These are phyloP conservation scores for Gasteruption jaculator DNA, from an alignment of 2,888 invertebrate genomes.

Conservation along the genomic window DNA sequence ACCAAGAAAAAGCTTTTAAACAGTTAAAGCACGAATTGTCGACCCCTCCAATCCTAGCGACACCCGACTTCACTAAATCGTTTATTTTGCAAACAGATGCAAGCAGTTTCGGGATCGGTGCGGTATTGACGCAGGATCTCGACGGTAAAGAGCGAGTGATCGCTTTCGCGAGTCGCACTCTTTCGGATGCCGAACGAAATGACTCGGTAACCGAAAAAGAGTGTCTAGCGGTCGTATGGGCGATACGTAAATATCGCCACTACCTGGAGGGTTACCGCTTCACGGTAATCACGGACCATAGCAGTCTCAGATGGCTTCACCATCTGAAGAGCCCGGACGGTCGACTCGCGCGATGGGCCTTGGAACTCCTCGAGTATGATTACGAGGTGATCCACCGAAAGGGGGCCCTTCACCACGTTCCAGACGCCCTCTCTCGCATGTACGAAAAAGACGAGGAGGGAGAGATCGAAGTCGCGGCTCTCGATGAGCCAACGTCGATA, in stretches of 20 bases:
- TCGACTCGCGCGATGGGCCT: conserved; percentile 12
- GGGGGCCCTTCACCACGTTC: conserved; percentile 30
- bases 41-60: conserved; percentile 8
- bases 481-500: not conserved
- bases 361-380: conserved; percentile 23
- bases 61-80: conserved; percentile 12
- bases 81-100: conserved; percentile 22
- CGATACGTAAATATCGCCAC: conserved; percentile 20
- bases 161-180: conserved; percentile 25
- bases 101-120: conserved; percentile 17
- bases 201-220: conserved; percentile 28
- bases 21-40: conserved; percentile 1
- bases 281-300: conserved; percentile 26
- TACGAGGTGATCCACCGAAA: conserved; percentile 32
- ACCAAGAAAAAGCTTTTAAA: conserved; percentile 2
- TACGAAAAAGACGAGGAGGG: conserved; percentile 2
- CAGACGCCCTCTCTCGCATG: conserved; percentile 35
- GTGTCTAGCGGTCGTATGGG: conserved; percentile 27
- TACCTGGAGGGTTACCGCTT: conserved; percentile 26
- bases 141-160: conserved; percentile 23
- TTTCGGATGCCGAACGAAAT: conserved; percentile 22
- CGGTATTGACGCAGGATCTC: conserved; percentile 23
- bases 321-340: conserved; percentile 5
- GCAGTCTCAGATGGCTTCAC: conserved; percentile 26
- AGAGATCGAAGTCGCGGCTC: not conserved